phyloP scores from a whole-genome alignment of 2,113 vertebrate genomes.

The Cryptomyrus ogoouensis region DNA sequence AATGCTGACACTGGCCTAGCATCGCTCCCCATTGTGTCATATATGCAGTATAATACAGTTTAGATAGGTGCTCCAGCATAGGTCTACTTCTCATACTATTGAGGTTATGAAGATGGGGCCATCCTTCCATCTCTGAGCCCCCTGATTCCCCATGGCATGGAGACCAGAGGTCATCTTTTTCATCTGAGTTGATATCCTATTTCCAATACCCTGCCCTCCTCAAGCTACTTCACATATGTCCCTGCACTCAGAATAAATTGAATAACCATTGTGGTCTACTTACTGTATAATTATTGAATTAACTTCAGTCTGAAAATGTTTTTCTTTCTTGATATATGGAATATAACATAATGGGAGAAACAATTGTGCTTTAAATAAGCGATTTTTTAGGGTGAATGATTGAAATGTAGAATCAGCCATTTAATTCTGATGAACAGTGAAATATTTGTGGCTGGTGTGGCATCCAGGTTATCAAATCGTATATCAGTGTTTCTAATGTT shows the following conservation, averaged over 20 bases:
- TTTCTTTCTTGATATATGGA: background rate
- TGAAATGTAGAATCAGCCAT: background rate
- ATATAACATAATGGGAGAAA: background rate
- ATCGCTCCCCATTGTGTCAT: background rate
- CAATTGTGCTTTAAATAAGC: background rate
- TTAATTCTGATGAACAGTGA: background rate
- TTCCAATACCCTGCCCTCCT: background rate
- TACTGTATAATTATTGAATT: background rate
- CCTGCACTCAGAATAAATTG: background rate
- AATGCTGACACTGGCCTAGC: background rate
- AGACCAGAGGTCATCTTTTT: conserved; percentile 10
- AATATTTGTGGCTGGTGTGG: background rate
- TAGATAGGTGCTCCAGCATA: background rate
- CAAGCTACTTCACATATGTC: background rate
- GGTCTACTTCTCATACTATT: background rate
- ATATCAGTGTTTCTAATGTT: background rate
- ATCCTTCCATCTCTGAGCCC: background rate
- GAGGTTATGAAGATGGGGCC: too few relatives aligned
- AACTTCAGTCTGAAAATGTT: background rate
- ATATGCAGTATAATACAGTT: background rate
- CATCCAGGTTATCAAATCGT: background rate
- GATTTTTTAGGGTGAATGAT: background rate
- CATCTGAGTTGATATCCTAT: background rate
- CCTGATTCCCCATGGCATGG: background rate
- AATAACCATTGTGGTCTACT: background rate